These are phyloP conservation scores for Ursus arctos DNA, from an alignment of 2,113 vertebrate genomes.

Conservation along the genomic window DNA sequence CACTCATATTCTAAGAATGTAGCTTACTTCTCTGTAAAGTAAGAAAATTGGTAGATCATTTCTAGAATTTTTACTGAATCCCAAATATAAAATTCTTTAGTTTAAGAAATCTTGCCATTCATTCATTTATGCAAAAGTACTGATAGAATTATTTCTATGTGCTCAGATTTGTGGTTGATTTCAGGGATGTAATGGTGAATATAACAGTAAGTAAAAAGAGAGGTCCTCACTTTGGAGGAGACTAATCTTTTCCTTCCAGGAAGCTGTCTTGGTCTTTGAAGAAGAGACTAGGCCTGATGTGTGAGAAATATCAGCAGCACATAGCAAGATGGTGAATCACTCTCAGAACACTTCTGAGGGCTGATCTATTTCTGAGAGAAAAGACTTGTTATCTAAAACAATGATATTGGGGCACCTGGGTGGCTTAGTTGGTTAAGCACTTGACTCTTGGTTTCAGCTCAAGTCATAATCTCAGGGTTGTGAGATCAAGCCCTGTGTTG, in stretches of 20 bases:
- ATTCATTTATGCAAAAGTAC: neutral
- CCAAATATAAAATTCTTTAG: neutral
- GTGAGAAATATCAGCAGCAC: conserved; percentile 40
- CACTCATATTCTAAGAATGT: neutral
- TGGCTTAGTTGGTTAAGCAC: neutral
- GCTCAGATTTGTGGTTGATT: conserved; percentile 22
- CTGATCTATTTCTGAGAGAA: neutral
- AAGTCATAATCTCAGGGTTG: neutral
- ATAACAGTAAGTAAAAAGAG: neutral
- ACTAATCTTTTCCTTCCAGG: neutral
- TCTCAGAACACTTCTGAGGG: neutral
- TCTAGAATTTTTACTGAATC: neutral
- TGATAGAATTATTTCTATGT: conserved; percentile 5
- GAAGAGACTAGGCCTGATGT: neutral
- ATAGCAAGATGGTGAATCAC: neutral
- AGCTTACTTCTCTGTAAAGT: conserved; percentile 40
- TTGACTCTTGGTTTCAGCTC: neutral
- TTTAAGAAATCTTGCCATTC: neutral
- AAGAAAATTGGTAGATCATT: neutral
- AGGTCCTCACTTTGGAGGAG: neutral
- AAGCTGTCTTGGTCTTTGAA: neutral
- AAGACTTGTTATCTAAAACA: conserved; percentile 12
- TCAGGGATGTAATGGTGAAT: neutral
- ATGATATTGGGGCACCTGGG: neutral
- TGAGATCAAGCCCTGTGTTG: neutral